Evolutionary conservation across 2,797 vertebrate genomes (phyloP).

Genomic region (Xiphorhynchus erythropygius): DNA sequence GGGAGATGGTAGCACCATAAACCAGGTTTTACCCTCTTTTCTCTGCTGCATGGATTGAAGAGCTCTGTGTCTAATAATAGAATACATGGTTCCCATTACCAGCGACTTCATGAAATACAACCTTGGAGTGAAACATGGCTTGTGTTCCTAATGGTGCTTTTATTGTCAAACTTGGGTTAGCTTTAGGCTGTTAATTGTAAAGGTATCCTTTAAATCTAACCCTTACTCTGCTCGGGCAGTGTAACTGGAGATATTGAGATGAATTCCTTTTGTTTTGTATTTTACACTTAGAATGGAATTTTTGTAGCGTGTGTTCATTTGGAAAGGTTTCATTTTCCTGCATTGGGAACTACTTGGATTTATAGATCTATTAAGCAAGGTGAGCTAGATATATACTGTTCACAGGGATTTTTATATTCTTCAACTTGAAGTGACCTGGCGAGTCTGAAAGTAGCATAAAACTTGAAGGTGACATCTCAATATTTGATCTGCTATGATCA

Average conservation of each 20-base stretch:
- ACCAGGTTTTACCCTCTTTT: not conserved
- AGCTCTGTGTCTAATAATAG: not conserved
- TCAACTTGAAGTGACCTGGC: conserved; percentile 45
- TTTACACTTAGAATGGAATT: not conserved
- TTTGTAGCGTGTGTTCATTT: not conserved
- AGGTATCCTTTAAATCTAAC: conserved; percentile 5
- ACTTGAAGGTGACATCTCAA: conserved; percentile 6
- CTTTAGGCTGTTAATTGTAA: conserved; percentile 39
- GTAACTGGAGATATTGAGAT: not conserved
- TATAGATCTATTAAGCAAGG: conserved; percentile 54
- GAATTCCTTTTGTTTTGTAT: conserved; percentile 24
- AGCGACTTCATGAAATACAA: conserved; percentile 13
- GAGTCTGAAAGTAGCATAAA: conserved; percentile 59
- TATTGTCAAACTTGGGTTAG: not conserved
- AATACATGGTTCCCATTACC: not conserved
- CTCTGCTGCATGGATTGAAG: not conserved
- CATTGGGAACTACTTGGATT: not conserved
- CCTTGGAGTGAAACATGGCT: not conserved
- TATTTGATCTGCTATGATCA: conserved; percentile 32
- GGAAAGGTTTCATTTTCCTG: conserved; percentile 27
- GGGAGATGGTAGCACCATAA: not conserved
- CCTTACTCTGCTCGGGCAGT: not conserved
- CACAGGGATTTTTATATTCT: conserved; percentile 25
- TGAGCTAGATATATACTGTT: conserved; percentile 13
- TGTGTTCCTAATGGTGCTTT: conserved; percentile 35